These are phyloP conservation scores for Chromobotia macracanthus DNA, from an alignment of 2,797 vertebrate genomes.

Conservation along the genomic window DNA sequence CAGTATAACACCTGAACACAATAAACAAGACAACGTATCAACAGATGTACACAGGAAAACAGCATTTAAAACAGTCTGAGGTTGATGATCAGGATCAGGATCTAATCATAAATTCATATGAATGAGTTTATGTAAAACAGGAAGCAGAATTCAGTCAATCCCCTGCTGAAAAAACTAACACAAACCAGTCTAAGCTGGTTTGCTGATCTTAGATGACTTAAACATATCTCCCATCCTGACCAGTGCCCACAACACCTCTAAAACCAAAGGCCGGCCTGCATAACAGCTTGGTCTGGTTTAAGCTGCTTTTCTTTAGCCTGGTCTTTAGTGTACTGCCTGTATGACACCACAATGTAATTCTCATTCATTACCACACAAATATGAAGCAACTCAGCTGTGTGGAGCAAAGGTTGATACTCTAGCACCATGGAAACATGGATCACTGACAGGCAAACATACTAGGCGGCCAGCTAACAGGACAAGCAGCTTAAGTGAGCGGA, in stretches of 20 bases:
- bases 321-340: slow-evolving; percentile 20
- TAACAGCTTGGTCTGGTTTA: not conserved
- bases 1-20: slow-evolving; percentile 63
- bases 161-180: too few relatives aligned
- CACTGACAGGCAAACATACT: slow-evolving; percentile 31
- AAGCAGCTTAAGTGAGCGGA: slow-evolving; percentile 30
- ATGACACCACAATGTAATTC: slow-evolving; percentile 1
- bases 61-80: slow-evolving; percentile 40
- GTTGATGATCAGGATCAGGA: slow-evolving; percentile 37
- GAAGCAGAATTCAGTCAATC: not conserved
- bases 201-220: too few relatives aligned
- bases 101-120: slow-evolving; percentile 11
- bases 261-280: not conserved
- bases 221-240: too few relatives aligned
- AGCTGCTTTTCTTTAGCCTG: not conserved
- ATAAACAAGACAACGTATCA: slow-evolving; percentile 47
- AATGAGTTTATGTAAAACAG: not conserved
- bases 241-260: too few relatives aligned
- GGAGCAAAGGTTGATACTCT: slow-evolving; percentile 17
- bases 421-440: slow-evolving; percentile 38
- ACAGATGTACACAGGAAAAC: slow-evolving; percentile 59
- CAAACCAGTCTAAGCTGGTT: too few relatives aligned
- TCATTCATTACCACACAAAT: slow-evolving; percentile 14
- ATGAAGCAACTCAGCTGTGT: not conserved
- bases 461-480: slow-evolving; percentile 31